These are phyloP conservation scores for Eulemur macaco DNA, from an alignment of 2,113 vertebrate species.

Conservation along the genomic window DNA sequence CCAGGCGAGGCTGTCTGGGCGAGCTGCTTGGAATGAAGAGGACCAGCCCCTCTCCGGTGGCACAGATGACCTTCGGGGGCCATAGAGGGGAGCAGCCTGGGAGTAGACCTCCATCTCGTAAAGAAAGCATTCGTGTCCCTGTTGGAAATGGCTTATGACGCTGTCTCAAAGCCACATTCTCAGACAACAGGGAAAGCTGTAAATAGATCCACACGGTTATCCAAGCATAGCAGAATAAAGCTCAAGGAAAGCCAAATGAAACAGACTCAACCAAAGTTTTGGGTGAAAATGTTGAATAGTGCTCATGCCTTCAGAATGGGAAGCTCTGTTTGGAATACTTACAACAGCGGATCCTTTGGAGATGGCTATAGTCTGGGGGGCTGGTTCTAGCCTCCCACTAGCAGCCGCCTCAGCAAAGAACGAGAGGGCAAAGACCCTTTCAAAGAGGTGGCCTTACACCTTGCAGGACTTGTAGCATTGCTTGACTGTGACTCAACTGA, in stretches of 20 bases:
- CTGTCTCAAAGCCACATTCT: conserved; percentile 67
- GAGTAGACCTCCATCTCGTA: conserved; percentile 48
- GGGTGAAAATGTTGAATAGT: conserved; percentile 54
- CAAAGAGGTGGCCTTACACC: not conserved
- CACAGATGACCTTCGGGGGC: conserved; percentile 61
- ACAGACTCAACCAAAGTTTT: conserved; percentile 59
- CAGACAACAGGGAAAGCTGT: conserved; percentile 55
- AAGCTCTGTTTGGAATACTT: conserved; percentile 51
- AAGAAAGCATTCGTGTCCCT: not conserved
- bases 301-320: conserved; percentile 67
- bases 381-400: not conserved
- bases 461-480: conserved; percentile 18
- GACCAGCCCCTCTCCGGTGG: conserved; percentile 50
- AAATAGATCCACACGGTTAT: conserved; percentile 65
- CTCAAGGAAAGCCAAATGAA: conserved; percentile 60
- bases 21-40: conserved; percentile 61
- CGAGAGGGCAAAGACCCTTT: not conserved
- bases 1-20: conserved; percentile 69
- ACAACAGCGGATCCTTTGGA: conserved; percentile 43
- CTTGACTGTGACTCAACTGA: conserved; percentile 67
- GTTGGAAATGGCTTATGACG: conserved; percentile 67
- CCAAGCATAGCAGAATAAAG: conserved; percentile 74
- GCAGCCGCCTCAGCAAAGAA: not conserved
- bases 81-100: not conserved
- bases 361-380: not conserved